Conservation (phyloP, 2,113 vertebrate species). For the Alethe diademata region DNA sequence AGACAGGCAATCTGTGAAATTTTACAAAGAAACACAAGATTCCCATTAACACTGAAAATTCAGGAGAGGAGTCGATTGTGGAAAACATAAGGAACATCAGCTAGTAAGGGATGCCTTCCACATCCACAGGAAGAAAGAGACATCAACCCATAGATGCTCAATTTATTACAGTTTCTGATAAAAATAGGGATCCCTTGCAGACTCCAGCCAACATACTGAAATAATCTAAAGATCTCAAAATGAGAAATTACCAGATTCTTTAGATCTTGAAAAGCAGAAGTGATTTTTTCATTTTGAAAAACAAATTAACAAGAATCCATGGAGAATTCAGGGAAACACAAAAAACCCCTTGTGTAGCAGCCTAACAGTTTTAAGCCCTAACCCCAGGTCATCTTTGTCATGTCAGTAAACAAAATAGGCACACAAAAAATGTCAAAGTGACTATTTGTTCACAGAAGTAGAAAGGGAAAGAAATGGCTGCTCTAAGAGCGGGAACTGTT, state of each 20-base stretch:
- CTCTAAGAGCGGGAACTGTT: neutral
- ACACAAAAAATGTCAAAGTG: neutral
- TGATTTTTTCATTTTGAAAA: neutral
- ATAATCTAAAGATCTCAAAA: neutral
- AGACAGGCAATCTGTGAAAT: neutral
- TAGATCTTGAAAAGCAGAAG: neutral
- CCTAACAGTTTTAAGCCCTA: neutral
- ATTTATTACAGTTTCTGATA: neutral
- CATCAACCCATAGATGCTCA: neutral
- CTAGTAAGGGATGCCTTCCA: neutral
- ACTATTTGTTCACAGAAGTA: neutral
- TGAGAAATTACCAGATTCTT: neutral
- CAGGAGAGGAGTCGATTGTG: neutral
- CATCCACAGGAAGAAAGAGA: neutral
- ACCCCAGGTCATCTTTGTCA: neutral
- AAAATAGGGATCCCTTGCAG: neutral
- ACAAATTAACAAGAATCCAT: neutral
- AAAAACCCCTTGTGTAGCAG: neutral
- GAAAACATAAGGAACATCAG: neutral
- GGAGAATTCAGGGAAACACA: neutral
- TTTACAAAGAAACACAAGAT: neutral
- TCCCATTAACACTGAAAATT: neutral
- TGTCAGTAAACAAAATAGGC: neutral
- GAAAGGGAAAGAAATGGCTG: neutral
- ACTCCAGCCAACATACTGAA: neutral